Conservation (phyloP, 1,140 invertebrate genomes). For the Metaphire vulgaris region DNA sequence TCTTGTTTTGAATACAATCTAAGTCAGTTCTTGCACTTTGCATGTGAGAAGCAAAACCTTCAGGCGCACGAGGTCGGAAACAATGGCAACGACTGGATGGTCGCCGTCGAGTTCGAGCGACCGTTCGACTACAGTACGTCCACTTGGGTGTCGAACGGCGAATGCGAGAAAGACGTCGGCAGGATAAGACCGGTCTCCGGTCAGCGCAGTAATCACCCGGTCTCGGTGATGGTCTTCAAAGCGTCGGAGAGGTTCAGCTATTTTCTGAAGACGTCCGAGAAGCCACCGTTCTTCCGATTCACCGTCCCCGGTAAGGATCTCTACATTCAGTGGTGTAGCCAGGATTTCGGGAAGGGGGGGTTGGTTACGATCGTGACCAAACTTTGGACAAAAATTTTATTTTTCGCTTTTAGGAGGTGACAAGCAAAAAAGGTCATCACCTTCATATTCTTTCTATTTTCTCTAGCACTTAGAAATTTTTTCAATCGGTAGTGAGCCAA, state of each 20-base stretch:
- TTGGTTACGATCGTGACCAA: too few species aligned
- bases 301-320: constrained; percentile 26
- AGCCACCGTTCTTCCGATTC: constrained; percentile 24
- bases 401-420: too few species aligned
- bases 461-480: too few species aligned
- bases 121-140: constrained; percentile 30
- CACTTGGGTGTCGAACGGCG: constrained; percentile 25
- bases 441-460: too few species aligned
- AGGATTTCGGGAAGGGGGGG: too few species aligned
- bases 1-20: too few species aligned
- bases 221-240: background rate
- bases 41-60: constrained; percentile 10
- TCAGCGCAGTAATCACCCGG: background rate
- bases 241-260: constrained; percentile 17
- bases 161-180: constrained; percentile 16
- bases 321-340: too few species aligned
- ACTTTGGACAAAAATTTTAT: too few species aligned
- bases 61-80: constrained; percentile 22
- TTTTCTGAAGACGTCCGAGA: constrained; percentile 22
- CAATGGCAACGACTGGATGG: constrained; percentile 28
- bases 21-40: too few species aligned
- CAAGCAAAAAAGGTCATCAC: too few species aligned
- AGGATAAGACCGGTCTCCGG: constrained; percentile 12
- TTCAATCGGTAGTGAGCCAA: too few species aligned
- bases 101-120: constrained; percentile 14